A percentile compares a stretch with the other conserved stretches of the same genome.
These are phyloP conservation scores for Prolemur simus DNA, from an alignment of 2,113 vertebrate species.

Conservation along the genomic window DNA sequence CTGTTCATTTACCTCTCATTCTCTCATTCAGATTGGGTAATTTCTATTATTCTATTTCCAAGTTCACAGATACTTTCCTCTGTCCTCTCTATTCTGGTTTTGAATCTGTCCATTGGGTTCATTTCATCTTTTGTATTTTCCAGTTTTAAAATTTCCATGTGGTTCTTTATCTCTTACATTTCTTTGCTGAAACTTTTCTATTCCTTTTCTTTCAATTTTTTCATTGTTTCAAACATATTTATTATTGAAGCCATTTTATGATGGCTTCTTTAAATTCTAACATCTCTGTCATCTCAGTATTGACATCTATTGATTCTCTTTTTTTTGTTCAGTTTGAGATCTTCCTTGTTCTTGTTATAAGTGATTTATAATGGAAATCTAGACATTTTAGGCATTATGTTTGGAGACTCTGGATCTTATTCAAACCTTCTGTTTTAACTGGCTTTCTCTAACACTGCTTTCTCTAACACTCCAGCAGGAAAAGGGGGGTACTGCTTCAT, in stretches of 20 bases:
- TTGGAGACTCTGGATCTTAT: not conserved
- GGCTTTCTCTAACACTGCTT: not conserved
- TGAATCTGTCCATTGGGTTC: not conserved
- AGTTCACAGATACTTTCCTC: slow-evolving; percentile 11
- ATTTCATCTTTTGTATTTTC: not conserved
- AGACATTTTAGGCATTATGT: not conserved
- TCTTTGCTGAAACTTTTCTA: not conserved
- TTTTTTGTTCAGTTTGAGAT: not conserved
- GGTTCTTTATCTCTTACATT: not conserved
- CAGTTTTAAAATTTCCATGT: slow-evolving; percentile 35
- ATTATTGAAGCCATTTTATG: slow-evolving; percentile 8
- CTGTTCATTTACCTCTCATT: not conserved
- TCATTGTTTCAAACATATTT: slow-evolving; percentile 13
- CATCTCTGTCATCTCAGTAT: not conserved
- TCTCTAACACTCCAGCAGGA: too few relatives aligned
- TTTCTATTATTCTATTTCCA: not conserved
- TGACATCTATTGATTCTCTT: not conserved
- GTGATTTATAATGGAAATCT: not conserved
- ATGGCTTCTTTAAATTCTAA: slow-evolving; percentile 12
- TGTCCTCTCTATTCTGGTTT: not conserved
- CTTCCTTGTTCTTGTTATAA: not conserved
- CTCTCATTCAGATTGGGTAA: not conserved
- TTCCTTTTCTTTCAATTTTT: not conserved
- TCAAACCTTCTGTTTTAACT: not conserved
- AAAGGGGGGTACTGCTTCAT: not conserved